Conservation (phyloP, 2,888 invertebrate species). For the Tupiocoris notatus region DNA sequence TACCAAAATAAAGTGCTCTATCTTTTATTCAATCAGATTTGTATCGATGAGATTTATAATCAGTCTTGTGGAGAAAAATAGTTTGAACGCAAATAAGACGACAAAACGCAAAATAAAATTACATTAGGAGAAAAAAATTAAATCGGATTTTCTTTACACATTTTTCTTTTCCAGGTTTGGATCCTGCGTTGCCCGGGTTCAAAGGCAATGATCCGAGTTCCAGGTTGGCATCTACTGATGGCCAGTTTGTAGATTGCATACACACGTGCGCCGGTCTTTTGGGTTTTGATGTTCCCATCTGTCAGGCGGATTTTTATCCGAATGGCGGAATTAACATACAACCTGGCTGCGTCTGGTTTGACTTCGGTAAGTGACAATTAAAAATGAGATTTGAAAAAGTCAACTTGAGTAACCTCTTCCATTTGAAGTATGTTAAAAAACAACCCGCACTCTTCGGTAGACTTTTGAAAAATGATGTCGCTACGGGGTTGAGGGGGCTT, state of each 20-base stretch:
- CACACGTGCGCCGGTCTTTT: slow-evolving; percentile 48
- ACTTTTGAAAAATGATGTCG: not conserved
- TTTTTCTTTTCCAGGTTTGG: too few relatives aligned
- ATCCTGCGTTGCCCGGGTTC: slow-evolving; percentile 48
- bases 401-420: too few relatives aligned
- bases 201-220: slow-evolving; percentile 23
- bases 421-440: not conserved
- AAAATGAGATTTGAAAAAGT: not conserved
- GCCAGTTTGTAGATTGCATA: slow-evolving; percentile 47
- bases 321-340: slow-evolving; percentile 47
- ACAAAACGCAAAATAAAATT: too few relatives aligned
- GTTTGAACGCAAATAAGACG: too few relatives aligned
- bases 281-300: slow-evolving; percentile 44
- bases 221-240: slow-evolving; percentile 44
- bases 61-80: too few relatives aligned
- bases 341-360: slow-evolving; percentile 46
- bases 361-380: slow-evolving; percentile 43
- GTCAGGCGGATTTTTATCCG: slow-evolving; percentile 48
- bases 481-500: too few relatives aligned
- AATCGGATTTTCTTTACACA: too few relatives aligned
- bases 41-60: too few relatives aligned
- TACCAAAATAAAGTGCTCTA: too few relatives aligned
- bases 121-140: too few relatives aligned
- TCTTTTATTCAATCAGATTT: too few relatives aligned
- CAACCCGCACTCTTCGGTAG: not conserved